phyloP scores from a whole-genome alignment of 2,797 vertebrate genomes.

The Ciconia nigra region DNA sequence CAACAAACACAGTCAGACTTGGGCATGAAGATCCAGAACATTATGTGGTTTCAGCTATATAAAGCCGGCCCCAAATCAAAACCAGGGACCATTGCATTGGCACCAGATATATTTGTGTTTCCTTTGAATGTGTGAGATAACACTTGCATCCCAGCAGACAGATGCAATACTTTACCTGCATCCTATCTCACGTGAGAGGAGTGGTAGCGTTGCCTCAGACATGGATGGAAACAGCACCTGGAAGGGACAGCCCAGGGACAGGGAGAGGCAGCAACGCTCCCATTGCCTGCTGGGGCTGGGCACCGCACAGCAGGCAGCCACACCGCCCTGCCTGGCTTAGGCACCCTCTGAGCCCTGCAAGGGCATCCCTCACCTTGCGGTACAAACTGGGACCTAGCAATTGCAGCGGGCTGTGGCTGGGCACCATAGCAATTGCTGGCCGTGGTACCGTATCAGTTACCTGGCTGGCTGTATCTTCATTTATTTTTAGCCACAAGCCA shows the following conservation, averaged over 20 bases:
- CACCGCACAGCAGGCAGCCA: accelerated
- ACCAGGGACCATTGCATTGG: background rate
- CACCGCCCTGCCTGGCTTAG: accelerated
- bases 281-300: background rate
- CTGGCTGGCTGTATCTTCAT: background rate
- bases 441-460: background rate
- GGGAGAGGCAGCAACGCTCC: background rate
- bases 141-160: background rate
- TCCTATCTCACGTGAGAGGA: background rate
- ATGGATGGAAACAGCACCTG: background rate
- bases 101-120: background rate
- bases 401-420: background rate
- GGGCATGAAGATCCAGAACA: background rate
- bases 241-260: background rate
- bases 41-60: background rate
- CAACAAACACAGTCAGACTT: background rate
- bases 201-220: background rate
- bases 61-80: background rate
- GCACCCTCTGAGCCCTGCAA: background rate
- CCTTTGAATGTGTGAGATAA: background rate
- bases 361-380: background rate
- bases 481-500: background rate
- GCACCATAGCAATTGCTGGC: background rate
- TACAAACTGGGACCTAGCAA: too few species aligned
- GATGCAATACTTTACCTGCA: background rate